Evolutionary conservation across 1,140 invertebrate species (phyloP), one percentile per base, ranked within the genome.

Genomic region (Pseudobourletiella spinata): DNA sequence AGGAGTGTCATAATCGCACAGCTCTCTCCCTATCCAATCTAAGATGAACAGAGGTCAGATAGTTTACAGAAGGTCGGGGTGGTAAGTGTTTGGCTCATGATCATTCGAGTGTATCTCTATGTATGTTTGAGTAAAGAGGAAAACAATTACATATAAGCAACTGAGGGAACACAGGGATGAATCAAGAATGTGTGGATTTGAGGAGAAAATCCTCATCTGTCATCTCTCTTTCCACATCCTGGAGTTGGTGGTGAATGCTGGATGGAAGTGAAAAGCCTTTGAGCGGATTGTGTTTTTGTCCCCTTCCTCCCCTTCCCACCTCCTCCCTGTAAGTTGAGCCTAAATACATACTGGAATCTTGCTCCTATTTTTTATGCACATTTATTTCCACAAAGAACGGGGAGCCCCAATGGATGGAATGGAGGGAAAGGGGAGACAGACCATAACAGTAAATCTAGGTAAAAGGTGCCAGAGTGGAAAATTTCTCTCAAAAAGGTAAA

Each of bases 361-460:
- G 8, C 32, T 8, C 32, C 8, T n/a, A 39, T 39, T 39, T 39
- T 39, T 39, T 39, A 39, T 39, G n/a, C n/a, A 39, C 32, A 39
- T 39, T 39, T 39, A 39, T 39, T 39, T 39, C 32, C 8, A 39
- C 32, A 39, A n/a, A n/a, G n/a, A n/a, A 39, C 8, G 32, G 32
- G 32, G 32, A 39, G 32, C 32, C 8, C n/a, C n/a, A n/a, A 39
- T 8, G n/a, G 32, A 39, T 11, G n/a, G 32, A 39, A n/a, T 39
- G 32, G n/a, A n/a, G n/a, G 32, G n/a, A 39, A 39, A n/a, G 32
- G 32, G n/a, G 32, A 39, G n/a, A 39, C 32, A 39, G 32, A 51
- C 48, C 25, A 51, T 51, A 51, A 51, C 48, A 26, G 48, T 51
- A 51, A 51, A 51, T 51, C 48, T 51, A 51, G 48, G 48, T 6